A percentile compares a stretch with the other conserved stretches of the same genome.
These are phyloP conservation scores for Meloidogyne exigua DNA, from an alignment of 1,140 invertebrate species.

Conservation along the genomic window DNA sequence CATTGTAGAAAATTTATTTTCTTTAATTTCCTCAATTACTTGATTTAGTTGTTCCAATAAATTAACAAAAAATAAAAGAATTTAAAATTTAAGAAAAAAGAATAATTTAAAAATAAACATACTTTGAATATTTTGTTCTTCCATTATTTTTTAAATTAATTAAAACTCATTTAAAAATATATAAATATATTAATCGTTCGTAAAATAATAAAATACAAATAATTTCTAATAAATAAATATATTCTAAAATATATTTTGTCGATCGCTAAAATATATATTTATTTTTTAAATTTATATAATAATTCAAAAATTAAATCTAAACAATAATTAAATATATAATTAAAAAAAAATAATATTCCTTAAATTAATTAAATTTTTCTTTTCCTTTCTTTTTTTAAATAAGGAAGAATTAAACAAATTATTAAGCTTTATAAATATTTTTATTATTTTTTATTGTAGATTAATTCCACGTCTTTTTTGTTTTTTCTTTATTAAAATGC, in stretches of 20 bases:
- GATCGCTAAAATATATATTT: not conserved
- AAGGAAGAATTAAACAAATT: no score
- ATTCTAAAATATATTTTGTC: not conserved
- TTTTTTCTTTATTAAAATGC: not conserved
- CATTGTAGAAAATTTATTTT: conserved; percentile 47
- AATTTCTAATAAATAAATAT: not conserved
- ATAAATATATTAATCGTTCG: not conserved
- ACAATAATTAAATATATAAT: not conserved
- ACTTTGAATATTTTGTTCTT: not conserved
- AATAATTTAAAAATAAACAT: not conserved
- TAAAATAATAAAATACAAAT: no score
- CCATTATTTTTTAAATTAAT: not conserved
- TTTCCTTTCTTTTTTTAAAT: no score
- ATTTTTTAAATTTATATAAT: not conserved
- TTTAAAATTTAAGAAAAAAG: not conserved
- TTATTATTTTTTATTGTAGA: not conserved
- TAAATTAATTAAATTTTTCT: no score
- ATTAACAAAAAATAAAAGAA: conserved; percentile 43
- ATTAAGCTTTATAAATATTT: no score
- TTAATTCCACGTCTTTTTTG: not conserved
- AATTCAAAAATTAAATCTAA: not conserved
- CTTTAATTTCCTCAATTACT: conserved; percentile 47
- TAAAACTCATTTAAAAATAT: not conserved
- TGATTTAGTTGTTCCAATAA: conserved; percentile 53
- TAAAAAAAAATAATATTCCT: not conserved